A percentile compares a stretch with the other conserved stretches of the same genome.
These are phyloP conservation scores for Anthopleura sola DNA, from an alignment of 64 coral and sea anemone genomes.

Conservation along the genomic window DNA sequence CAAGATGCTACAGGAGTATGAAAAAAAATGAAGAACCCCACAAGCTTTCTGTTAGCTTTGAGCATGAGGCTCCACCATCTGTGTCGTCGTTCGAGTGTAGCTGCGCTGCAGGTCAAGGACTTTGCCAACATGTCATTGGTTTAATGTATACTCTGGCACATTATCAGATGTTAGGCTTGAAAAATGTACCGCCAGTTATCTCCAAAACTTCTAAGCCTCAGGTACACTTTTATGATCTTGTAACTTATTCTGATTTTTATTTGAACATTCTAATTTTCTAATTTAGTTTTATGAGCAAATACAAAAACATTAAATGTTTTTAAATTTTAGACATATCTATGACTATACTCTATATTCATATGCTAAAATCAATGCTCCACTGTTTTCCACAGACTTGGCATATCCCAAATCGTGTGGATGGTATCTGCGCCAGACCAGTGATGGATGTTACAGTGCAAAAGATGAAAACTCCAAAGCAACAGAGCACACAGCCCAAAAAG, in stretches of 20 bases:
- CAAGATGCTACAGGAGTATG: constrained; percentile 50
- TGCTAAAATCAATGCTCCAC: constrained; percentile 27
- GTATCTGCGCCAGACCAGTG: constrained; percentile 33
- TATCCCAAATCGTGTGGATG: constrained; percentile 30
- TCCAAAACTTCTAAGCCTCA: constrained; percentile 36
- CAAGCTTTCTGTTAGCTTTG: constrained; percentile 29
- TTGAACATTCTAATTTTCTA: background rate
- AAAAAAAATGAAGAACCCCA: constrained; percentile 57
- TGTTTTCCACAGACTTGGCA: constrained; percentile 37
- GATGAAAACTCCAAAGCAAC: constrained; percentile 27
- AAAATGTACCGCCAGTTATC: constrained; percentile 29
- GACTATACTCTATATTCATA: background rate
- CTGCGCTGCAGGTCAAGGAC: constrained; percentile 54
- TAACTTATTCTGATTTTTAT: background rate
- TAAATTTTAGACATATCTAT: background rate
- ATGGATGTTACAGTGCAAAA: constrained; percentile 50
- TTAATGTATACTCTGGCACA: constrained; percentile 23
- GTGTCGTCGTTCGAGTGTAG: constrained; percentile 36
- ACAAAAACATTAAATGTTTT: too few relatives aligned
- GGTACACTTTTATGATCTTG: background rate
- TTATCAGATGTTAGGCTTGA: constrained; percentile 25
- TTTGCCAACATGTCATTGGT: constrained; percentile 41
- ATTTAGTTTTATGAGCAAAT: background rate
- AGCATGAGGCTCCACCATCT: background rate
- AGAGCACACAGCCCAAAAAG: constrained; percentile 17